Evolutionary conservation across 2,797 vertebrate species (phyloP), one percentile per base, ranked within the genome.

Genomic region (Takifugu ocellatus): DNA sequence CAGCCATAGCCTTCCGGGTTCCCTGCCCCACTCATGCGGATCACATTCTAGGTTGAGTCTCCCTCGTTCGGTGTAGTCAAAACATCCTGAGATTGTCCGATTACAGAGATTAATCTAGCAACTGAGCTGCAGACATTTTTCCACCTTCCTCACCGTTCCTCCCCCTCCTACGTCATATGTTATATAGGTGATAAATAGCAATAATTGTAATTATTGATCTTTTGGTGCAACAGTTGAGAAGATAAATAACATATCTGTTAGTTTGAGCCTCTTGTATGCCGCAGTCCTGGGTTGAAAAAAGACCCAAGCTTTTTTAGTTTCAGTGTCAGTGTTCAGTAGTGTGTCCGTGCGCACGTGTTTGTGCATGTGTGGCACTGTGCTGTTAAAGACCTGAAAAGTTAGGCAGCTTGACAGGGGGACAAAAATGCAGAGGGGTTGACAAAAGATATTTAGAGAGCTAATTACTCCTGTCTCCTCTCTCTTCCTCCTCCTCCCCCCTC

Each of bases 361-460:
- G 47, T 53, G 50, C 47, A 36, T 51, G 33, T 50, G 9, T 84
- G 49, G 47, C 84, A 76, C 66, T 24, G 36, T 10, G 57, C 74
- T 80, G 87, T 62, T 66, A 89, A 82, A 83, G 82, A 80, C 65
- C 48, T 51, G 58, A 53, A 77, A 84, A 82, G 63, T 64, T 44
- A 53, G 75, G 53, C 64, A 56, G 62, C 70, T 81, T 83, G 84
- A 82, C 79, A 85, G 65, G 53, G 66, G 72, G 66, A 64, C 68
- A 72, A 63, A 74, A 76, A 78, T 66, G 68, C 58, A 56, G 55
- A 50, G 69, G 55, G 66, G 54, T 65, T 24, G 72, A 75, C 25
- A 54, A 8, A 54, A 70, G 68, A 66, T 81, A 71, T 88, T 88
- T 87, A 75, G 50, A 78, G 61, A 83, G 64, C 68, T 79, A 86